Evolutionary conservation across 2,797 vertebrate species (phyloP).

Genomic region (Danionella dracula): DNA sequence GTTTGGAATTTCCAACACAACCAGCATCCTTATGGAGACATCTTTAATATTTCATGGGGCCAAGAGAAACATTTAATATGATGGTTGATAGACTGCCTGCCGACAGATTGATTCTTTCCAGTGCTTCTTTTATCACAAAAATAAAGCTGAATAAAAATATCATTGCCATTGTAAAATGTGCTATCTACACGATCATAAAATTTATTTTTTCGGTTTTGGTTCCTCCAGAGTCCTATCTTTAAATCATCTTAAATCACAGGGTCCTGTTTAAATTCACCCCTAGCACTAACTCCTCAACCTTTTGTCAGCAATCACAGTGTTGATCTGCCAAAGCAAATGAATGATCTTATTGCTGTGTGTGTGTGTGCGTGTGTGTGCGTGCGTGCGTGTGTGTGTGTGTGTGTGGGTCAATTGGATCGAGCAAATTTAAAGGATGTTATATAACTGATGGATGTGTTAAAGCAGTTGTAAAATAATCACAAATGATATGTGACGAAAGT

Average conservation of each 20-base stretch:
- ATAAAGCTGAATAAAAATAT: conserved; percentile 5
- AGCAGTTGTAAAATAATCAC: conserved; percentile 28
- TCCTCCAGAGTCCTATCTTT: conserved; percentile 21
- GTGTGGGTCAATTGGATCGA: conserved; percentile 1
- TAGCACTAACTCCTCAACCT: conserved; percentile 34
- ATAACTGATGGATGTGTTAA: conserved; percentile 33
- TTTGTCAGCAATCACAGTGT: conserved; percentile 9
- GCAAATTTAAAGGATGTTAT: conserved; percentile 32
- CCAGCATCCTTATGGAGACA: conserved; percentile 4
- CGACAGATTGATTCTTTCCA: conserved; percentile 13
- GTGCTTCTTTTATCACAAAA: conserved; percentile 8
- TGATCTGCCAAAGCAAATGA: conserved; percentile 36
- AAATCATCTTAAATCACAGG: conserved; percentile 33
- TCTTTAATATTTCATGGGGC: conserved; percentile 4
- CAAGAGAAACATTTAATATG: conserved; percentile 32
- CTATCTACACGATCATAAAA: conserved; percentile 59
- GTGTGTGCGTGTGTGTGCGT: not conserved
- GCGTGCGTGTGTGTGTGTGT: too few species aligned
- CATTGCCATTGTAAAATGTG: conserved; percentile 42
- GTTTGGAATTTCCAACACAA: conserved; percentile 12
- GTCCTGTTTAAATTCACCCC: conserved; percentile 32
- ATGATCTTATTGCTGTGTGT: conserved; percentile 27
- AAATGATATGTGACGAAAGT: conserved; percentile 25
- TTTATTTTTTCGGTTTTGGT: conserved; percentile 24
- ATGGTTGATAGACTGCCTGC: conserved; percentile 2